A percentile compares a stretch with the other conserved stretches of the same genome.
phyloP scores from a whole-genome alignment of 2,888 invertebrate species.

The Acrocyrtus sp. region DNA sequence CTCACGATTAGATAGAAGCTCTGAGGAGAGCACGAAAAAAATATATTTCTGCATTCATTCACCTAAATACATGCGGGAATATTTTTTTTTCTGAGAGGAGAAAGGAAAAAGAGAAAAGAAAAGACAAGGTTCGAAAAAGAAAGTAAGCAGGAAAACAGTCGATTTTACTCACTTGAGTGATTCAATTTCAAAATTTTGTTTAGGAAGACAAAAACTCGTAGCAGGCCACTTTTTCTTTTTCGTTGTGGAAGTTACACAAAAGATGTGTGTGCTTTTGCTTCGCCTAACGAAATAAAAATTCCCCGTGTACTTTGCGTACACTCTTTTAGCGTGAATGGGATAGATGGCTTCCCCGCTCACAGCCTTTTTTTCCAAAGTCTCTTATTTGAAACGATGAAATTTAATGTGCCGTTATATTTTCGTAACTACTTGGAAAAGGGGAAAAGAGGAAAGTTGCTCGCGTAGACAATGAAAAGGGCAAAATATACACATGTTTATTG shows the following conservation, averaged over 20 bases:
- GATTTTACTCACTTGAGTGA: slow-evolving; percentile 43
- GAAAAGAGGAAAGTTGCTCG: no score
- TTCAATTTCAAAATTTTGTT: slow-evolving; percentile 42
- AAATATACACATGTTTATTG: slow-evolving; percentile 5
- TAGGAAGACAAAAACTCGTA: slow-evolving; percentile 26
- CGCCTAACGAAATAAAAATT: background rate
- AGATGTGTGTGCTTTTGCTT: slow-evolving; percentile 1
- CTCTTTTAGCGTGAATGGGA: background rate
- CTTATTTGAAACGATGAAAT: slow-evolving; percentile 20
- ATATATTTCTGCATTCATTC: background rate
- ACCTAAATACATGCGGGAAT: background rate
- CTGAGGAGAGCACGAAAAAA: background rate
- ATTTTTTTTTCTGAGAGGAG: background rate
- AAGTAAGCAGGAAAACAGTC: slow-evolving; percentile 34
- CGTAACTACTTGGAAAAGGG: slow-evolving; percentile 9
- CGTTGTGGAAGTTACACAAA: background rate
- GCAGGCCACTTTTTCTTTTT: background rate
- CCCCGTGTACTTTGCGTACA: background rate
- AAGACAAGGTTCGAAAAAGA: slow-evolving; percentile 31
- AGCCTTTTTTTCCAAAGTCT: background rate
- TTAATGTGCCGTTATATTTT: slow-evolving; percentile 35
- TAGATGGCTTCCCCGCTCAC: background rate
- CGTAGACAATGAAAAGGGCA: no score
- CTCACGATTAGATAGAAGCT: background rate
- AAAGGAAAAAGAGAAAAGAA: no score